These are phyloP conservation scores for Sebastes taczanowskii DNA, from an alignment of 2,797 vertebrate genomes.

Conservation along the genomic window DNA sequence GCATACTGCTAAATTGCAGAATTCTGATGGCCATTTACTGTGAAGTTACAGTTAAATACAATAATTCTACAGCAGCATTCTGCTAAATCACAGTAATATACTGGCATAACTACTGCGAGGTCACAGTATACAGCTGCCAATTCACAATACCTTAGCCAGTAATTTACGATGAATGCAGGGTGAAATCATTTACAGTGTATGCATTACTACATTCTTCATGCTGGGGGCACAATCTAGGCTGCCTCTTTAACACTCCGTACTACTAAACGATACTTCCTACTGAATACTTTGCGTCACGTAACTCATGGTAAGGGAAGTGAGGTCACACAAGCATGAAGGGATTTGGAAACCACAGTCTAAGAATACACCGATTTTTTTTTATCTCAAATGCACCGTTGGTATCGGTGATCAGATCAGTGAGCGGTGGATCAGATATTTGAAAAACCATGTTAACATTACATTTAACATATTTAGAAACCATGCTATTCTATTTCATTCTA, in stretches of 20 bases:
- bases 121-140: too few species aligned
- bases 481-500: not conserved
- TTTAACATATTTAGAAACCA: slow-evolving; percentile 17
- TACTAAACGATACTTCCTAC: not conserved
- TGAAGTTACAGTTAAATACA: too few species aligned
- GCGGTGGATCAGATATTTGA: too few species aligned
- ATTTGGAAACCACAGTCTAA: not conserved
- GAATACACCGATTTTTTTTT: not conserved
- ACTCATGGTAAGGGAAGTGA: not conserved
- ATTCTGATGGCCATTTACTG: too few species aligned
- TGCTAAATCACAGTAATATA: too few species aligned
- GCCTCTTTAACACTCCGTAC: not conserved
- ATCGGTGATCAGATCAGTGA: not conserved
- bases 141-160: too few species aligned
- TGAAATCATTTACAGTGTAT: too few species aligned
- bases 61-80: too few species aligned
- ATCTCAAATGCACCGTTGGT: not conserved
- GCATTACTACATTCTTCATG: not conserved
- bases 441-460: not conserved
- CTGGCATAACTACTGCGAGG: too few species aligned
- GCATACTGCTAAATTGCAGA: too few species aligned
- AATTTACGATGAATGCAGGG: too few species aligned
- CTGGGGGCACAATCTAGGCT: not conserved
- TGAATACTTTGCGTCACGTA: not conserved
- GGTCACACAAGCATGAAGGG: not conserved